Evolutionary conservation across 2,888 invertebrate genomes (phyloP).

Genomic region (Tetheella fluctuosa): DNA sequence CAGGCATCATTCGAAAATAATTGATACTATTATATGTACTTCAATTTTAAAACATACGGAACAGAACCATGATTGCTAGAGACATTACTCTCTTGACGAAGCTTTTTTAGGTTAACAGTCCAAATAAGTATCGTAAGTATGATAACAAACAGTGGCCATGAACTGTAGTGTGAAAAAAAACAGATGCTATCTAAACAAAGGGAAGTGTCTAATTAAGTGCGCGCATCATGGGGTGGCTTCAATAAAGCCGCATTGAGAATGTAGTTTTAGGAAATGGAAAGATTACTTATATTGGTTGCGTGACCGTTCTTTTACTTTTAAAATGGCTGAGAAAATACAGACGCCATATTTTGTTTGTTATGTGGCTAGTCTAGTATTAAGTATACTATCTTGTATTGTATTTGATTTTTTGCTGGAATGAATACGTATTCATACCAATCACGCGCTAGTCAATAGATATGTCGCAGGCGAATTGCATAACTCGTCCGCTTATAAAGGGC

Average conservation of each 20-base stretch:
- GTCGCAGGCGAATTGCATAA: too few relatives aligned
- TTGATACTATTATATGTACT: neutral
- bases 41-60: neutral
- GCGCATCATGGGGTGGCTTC: constrained; percentile 27
- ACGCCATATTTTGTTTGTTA: too few relatives aligned
- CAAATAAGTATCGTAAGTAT: constrained; percentile 11
- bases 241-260: constrained; percentile 40
- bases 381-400: too few relatives aligned
- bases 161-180: constrained; percentile 44
- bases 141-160: constrained; percentile 21
- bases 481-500: too few relatives aligned
- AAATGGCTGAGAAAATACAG: too few relatives aligned
- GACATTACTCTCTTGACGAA: neutral
- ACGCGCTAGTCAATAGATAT: too few relatives aligned
- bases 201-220: constrained; percentile 52
- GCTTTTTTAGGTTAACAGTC: constrained; percentile 15
- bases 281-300: neutral
- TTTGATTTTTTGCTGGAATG: too few relatives aligned
- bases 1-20: too few relatives aligned
- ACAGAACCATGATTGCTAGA: neutral
- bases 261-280: constrained; percentile 16
- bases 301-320: too few relatives aligned
- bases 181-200: constrained; percentile 52
- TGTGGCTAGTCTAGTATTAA: too few relatives aligned
- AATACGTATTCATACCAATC: too few relatives aligned